Evolutionary conservation across 2,113 vertebrate species (phyloP).

Genomic region (Paratilapia polleni): DNA sequence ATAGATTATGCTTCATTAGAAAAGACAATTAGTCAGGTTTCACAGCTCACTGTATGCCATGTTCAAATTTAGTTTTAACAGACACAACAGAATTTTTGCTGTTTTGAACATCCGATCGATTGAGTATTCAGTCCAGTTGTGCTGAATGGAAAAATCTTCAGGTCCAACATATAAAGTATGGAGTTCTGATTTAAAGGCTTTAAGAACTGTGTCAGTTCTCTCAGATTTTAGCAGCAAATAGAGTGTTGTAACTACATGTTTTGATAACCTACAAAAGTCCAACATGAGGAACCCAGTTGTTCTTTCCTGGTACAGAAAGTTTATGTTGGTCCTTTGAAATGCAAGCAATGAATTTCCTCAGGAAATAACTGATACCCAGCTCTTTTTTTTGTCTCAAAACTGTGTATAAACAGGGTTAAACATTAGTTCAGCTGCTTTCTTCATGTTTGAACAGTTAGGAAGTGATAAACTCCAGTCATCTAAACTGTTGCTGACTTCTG

Average conservation of each 20-base stretch:
- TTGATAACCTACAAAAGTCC: background rate
- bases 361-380: slow-evolving; percentile 16
- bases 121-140: background rate
- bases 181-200: background rate
- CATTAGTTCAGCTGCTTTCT: background rate
- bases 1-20: background rate
- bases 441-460: slow-evolving; percentile 5
- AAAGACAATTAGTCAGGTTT: background rate
- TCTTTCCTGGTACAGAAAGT: background rate
- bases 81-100: background rate
- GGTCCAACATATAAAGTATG: no score
- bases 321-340: background rate
- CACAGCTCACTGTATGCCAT: background rate
- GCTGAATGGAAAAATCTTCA: background rate
- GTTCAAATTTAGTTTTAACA: background rate
- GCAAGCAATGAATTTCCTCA: background rate
- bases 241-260: background rate
- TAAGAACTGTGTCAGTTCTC: background rate
- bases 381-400: background rate
- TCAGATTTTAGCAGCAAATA: background rate
- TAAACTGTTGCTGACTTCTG: background rate
- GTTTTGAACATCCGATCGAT: background rate
- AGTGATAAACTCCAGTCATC: background rate
- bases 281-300: background rate
- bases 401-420: slow-evolving; percentile 16